Evolutionary conservation across 2,888 invertebrate genomes (phyloP).

Genomic region (Camponotus fellah): DNA sequence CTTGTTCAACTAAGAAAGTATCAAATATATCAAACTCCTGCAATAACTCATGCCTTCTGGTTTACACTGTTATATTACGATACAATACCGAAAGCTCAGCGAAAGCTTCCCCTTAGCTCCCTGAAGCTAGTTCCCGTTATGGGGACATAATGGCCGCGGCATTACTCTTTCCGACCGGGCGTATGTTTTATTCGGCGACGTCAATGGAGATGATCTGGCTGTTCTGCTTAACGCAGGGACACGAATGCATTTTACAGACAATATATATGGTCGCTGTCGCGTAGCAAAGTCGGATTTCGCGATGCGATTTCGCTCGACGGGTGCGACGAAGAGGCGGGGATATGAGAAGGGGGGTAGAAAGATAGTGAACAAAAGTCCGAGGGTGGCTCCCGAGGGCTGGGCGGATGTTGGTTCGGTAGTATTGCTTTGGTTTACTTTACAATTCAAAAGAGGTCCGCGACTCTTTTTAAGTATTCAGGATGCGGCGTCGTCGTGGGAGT

Average conservation of each 20-base stretch:
- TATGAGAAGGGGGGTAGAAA: background rate
- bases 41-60: conserved; percentile 19
- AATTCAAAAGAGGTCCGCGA: conserved; percentile 79
- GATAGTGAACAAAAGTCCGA: conserved; percentile 48
- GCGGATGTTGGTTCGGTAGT: conserved; percentile 60
- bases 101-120: background rate
- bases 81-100: conserved; percentile 18
- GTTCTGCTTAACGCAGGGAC: conserved; percentile 45
- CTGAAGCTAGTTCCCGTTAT: conserved; percentile 22
- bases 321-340: background rate
- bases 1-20: conserved; percentile 23
- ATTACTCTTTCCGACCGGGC: conserved; percentile 28
- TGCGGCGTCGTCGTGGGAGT: conserved; percentile 69
- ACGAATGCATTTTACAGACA: conserved; percentile 48
- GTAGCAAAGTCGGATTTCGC: conserved; percentile 33
- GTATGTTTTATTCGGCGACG: conserved; percentile 47
- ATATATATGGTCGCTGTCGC: conserved; percentile 37
- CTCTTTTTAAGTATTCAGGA: conserved; percentile 78
- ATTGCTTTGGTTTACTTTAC: conserved; percentile 80
- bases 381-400: conserved; percentile 36
- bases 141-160: conserved; percentile 40
- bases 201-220: conserved; percentile 50
- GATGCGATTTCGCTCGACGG: conserved; percentile 33
- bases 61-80: conserved; percentile 15
- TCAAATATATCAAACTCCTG: background rate